These are phyloP conservation scores for Crypturellus tataupa DNA, from an alignment of 2,797 vertebrate species.

Conservation along the genomic window DNA sequence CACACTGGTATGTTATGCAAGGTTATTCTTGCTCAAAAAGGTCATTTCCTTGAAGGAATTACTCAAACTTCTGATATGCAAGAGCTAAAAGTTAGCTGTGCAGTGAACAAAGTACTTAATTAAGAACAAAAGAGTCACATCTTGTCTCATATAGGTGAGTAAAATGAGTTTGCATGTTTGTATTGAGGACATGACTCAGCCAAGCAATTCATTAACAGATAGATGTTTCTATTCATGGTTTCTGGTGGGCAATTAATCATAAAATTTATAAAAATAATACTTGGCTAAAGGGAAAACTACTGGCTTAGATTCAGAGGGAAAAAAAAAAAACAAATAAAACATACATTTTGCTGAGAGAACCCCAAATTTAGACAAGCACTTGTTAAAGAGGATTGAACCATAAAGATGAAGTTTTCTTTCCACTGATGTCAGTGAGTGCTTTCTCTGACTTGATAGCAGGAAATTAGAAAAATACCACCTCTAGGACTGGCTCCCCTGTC, in stretches of 20 bases:
- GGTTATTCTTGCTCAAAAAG: background rate
- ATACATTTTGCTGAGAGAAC: background rate
- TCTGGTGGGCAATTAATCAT: background rate
- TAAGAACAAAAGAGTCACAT: background rate
- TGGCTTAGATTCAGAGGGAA: background rate
- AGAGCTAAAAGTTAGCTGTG: background rate
- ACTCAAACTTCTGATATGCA: background rate
- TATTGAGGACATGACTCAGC: background rate
- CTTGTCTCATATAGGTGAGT: background rate
- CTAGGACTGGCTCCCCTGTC: background rate
- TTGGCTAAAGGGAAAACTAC: background rate
- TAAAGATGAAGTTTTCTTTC: background rate
- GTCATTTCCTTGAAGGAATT: background rate
- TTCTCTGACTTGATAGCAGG: background rate
- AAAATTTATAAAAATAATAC: background rate
- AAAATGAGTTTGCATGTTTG: background rate
- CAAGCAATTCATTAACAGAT: constrained; percentile 12
- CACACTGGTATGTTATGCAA: background rate
- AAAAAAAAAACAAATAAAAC: background rate
- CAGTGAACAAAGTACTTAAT: constrained; percentile 15
- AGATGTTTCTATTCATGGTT: background rate
- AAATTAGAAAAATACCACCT: background rate
- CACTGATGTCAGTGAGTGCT: background rate
- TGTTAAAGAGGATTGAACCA: background rate
- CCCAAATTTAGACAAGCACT: background rate